Base-by-base conservation (phyloP, 2,888 invertebrate species). In the Neocrepidodera transversa region DNA sequence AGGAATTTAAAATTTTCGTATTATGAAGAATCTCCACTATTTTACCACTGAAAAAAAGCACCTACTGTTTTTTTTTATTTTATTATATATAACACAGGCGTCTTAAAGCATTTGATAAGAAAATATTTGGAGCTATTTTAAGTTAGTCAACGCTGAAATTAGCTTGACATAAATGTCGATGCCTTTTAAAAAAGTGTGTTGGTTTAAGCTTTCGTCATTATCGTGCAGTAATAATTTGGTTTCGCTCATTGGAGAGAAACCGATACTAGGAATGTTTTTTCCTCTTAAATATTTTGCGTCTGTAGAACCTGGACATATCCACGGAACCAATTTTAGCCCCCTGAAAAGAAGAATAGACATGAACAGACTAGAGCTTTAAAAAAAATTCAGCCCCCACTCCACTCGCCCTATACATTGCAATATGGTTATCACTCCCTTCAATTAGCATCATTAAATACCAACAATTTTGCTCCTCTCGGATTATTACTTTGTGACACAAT, bases 291-390 rank as follows among this genome's bases (percentile, higher is more conserved):
- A 95, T 65, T 94, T 85, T 72, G 90, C 90, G 74, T 97, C 96
- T 0, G 95, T 95, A 23, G 90, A 93, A 2, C 92, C 96, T 0
- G 93, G 90, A 76, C 94, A 95, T 45, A 93, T 89, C 69, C 89
- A 84, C 54, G 83, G 83, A 59, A 85, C 85, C 64, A 90, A 74
- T 67, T 85, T 84, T 6, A 92, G 16, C 8, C 56, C 52, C 42
- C 68, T 68, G 59, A 48, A 68, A 68, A 56, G 14, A 50, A 51
- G 59, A 17, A 55, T 35, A 30, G 10, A 10, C n/a, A n/a, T n/a
- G n/a, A n/a, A n/a, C n/a, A n/a, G n/a, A n/a, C n/a, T n/a, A n/a
- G n/a, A n/a, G n/a, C n/a, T n/a, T n/a, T n/a, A n/a, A n/a, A n/a
- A n/a, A n/a, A n/a, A n/a, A n/a, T n/a, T n/a, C n/a, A n/a, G n/a